Conservation (phyloP, 2,797 vertebrate genomes). For the Halcyon badia region DNA sequence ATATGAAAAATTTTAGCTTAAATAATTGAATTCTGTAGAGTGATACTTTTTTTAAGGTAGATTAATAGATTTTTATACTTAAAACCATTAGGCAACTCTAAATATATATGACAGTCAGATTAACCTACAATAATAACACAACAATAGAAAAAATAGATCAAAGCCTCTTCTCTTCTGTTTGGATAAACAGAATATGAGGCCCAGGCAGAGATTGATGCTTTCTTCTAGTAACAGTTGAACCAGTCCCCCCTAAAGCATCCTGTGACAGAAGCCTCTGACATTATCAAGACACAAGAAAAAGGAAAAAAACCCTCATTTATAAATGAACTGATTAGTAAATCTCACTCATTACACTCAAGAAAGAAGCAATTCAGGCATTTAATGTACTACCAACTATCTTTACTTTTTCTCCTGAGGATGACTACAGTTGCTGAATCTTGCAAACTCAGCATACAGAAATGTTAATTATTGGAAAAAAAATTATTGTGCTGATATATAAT, state of each 20-base stretch:
- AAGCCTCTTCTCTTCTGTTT: neutral
- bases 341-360: neutral
- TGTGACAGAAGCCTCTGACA: neutral
- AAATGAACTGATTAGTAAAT: neutral
- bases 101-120: neutral
- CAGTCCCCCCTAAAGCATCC: neutral
- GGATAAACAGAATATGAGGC: neutral
- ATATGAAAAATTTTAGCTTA: neutral
- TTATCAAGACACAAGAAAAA: neutral
- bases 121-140: neutral
- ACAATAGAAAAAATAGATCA: neutral
- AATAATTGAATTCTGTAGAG: neutral
- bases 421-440: neutral
- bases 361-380: neutral
- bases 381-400: neutral
- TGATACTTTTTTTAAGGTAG: neutral
- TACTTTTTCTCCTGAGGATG: neutral
- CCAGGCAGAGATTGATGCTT: neutral
- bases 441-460: neutral
- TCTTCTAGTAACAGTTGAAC: neutral
- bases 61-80: neutral
- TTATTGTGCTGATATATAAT: neutral
- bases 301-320: neutral
- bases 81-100: neutral
- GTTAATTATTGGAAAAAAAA: neutral